Percentiles rank a stretch among this genome's conserved stretches.
These are phyloP conservation scores for Apaloderma vittatum DNA, from an alignment of 2,113 vertebrate genomes.

Conservation along the genomic window DNA sequence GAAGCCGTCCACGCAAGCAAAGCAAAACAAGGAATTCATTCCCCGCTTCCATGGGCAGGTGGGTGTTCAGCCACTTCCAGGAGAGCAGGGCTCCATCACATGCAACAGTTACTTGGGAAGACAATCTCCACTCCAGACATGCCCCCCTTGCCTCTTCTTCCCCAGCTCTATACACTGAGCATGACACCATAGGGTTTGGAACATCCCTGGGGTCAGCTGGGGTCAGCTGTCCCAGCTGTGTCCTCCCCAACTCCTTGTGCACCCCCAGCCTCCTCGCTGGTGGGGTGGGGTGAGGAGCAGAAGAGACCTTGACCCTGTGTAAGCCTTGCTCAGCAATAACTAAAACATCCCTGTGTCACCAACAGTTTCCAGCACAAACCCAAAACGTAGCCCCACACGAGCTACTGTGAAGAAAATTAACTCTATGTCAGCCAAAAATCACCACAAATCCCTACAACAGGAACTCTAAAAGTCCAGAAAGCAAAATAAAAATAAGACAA, in stretches of 20 bases:
- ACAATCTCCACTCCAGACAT: neutral
- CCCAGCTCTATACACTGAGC: neutral
- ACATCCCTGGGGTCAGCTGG: neutral
- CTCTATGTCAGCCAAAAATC: neutral
- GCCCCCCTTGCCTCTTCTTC: neutral
- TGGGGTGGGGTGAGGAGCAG: neutral
- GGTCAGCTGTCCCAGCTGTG: neutral
- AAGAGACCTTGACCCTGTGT: neutral
- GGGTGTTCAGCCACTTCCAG: neutral
- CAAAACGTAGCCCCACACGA: neutral
- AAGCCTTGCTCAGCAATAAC: neutral
- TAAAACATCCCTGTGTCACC: neutral
- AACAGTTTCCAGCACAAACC: neutral
- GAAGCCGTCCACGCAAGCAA: neutral
- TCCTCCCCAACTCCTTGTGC: neutral
- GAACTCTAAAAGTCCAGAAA: slow-evolving; percentile 14
- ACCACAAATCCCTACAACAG: neutral
- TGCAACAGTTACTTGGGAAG: neutral
- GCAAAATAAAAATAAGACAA: slow-evolving; percentile 16
- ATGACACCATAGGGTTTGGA: neutral
- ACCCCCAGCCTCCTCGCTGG: neutral
- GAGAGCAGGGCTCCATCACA: neutral
- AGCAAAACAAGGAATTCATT: neutral
- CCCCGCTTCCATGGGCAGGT: neutral
- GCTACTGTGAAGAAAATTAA: neutral